Conservation (phyloP, 2,113 vertebrate species). For the Alligator sinensis region DNA sequence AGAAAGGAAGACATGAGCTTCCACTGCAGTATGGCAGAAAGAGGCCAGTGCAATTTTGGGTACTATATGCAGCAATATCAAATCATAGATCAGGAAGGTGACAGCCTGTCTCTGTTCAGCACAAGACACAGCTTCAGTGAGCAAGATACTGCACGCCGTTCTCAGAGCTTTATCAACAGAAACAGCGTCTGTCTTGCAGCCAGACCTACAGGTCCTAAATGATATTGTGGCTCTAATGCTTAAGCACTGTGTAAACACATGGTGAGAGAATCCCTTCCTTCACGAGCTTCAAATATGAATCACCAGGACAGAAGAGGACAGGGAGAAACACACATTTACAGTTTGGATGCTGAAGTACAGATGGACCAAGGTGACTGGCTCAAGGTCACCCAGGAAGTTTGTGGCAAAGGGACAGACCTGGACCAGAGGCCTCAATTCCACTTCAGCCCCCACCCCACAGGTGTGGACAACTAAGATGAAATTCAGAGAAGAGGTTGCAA, state of each 20-base stretch:
- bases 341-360: not conserved
- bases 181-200: fast-evolving
- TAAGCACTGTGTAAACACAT: not conserved
- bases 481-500: not conserved
- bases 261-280: not conserved
- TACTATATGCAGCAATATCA: no score
- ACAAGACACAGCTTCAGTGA: not conserved
- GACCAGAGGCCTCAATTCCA: not conserved
- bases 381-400: not conserved
- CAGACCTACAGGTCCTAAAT: not conserved
- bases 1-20: not conserved
- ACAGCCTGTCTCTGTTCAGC: no score
- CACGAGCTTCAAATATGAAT: not conserved
- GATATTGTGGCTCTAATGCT: not conserved
- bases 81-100: not conserved
- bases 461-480: not conserved
- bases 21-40: not conserved
- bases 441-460: not conserved
- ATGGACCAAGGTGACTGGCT: not conserved
- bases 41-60: not conserved
- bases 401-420: not conserved
- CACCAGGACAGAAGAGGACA: not conserved
- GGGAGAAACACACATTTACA: not conserved
- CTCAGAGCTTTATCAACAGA: not conserved
- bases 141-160: fast-evolving